Conservation (phyloP, 2,797 vertebrate species). For the Chanos chanos region DNA sequence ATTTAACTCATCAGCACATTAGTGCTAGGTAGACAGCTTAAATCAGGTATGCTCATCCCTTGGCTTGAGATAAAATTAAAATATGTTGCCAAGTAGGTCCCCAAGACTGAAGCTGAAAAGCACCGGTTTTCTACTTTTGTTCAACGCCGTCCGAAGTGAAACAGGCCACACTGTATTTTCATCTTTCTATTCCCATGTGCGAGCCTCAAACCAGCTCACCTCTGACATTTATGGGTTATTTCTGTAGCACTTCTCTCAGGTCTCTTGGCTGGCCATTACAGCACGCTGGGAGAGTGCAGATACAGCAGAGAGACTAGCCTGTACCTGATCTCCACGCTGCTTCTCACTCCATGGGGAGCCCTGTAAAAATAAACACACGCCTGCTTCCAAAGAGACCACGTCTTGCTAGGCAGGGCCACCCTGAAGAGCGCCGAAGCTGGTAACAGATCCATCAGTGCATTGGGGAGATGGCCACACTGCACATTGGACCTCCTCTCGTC, state of each 20-base stretch:
- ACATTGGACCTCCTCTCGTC: no score
- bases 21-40: no score
- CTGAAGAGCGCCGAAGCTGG: no score
- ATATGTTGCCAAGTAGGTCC: no score
- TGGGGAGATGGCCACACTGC: no score
- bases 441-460: no score
- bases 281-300: conserved; percentile 12
- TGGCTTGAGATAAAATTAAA: no score
- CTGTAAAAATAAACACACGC: neutral
- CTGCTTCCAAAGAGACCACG: neutral
- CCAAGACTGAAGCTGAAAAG: no score
- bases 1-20: neutral
- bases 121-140: no score
- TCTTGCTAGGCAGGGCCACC: no score
- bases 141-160: conserved; percentile 6
- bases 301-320: conserved; percentile 22
- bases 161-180: conserved; percentile 28
- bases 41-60: no score
- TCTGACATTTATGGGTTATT: conserved; percentile 36
- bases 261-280: conserved; percentile 38
- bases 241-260: conserved; percentile 26
- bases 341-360: conserved; percentile 9
- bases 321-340: conserved; percentile 9
- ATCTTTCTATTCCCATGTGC: conserved; percentile 55
- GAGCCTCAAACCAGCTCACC: conserved; percentile 18